phyloP scores from a whole-genome alignment of 2,797 vertebrate genomes.

The Carcharodon carcharias region DNA sequence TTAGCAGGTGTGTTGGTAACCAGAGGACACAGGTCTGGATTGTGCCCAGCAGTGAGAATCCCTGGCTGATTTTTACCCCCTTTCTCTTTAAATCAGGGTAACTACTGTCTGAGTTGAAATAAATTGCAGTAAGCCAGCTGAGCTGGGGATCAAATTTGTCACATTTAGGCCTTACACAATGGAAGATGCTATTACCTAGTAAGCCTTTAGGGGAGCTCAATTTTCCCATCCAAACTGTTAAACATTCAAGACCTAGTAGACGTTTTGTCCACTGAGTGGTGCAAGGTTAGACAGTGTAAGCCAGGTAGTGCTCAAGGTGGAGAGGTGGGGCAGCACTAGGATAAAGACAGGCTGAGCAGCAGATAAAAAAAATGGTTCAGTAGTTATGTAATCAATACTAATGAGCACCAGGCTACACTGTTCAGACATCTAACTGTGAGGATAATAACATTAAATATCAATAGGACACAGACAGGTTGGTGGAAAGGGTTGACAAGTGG shows the following conservation, averaged over 20 bases:
- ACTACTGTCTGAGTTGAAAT: not conserved
- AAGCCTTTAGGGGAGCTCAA: not conserved
- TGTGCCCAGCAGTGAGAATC: no score
- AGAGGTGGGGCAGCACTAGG: not conserved
- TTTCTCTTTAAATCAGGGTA: not conserved
- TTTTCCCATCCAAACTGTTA: not conserved
- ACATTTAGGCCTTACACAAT: not conserved
- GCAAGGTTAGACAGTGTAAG: not conserved
- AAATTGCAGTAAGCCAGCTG: not conserved
- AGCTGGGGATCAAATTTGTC: not conserved
- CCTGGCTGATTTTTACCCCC: not conserved
- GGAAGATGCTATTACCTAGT: not conserved
- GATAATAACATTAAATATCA: no score
- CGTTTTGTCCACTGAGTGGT: not conserved
- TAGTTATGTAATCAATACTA: not conserved
- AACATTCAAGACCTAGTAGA: not conserved
- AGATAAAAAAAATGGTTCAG: not conserved
- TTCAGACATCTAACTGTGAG: not conserved
- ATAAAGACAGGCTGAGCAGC: not conserved
- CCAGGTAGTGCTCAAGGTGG: not conserved
- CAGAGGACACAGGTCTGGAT: not conserved
- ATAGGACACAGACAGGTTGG: no score
- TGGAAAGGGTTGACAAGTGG: no score
- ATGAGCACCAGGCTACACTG: not conserved
- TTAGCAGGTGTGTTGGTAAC: not conserved